A percentile compares a stretch with the other conserved stretches of the same genome.
Conservation (phyloP, 2,113 vertebrate genomes). For the Crotophaga sulcirostris region DNA sequence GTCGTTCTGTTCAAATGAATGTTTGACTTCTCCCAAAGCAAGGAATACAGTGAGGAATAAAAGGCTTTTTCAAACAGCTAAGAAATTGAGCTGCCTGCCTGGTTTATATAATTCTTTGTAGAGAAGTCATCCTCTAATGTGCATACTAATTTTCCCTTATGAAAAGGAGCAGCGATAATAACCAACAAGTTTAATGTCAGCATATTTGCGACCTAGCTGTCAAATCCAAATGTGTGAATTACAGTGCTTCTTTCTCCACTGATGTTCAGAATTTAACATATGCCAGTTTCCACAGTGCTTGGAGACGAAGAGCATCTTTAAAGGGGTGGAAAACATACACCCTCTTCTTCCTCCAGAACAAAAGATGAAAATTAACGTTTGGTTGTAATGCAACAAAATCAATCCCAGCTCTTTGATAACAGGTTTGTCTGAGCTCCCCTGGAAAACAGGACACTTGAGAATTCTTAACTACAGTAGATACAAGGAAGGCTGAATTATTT, state of each 20-base stretch:
- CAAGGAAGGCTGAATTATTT: neutral
- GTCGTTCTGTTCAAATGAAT: neutral
- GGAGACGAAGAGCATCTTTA: conserved; percentile 18
- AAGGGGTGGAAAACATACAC: neutral
- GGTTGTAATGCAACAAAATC: conserved; percentile 8
- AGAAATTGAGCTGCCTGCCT: neutral
- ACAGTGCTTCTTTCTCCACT: conserved; percentile 6
- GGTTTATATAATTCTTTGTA: conserved; percentile 1
- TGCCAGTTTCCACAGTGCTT: neutral
- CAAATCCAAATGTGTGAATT: conserved; percentile 56
- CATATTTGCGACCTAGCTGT: conserved; percentile 32
- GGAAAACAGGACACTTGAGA: neutral
- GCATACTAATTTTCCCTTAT: conserved; percentile 49
- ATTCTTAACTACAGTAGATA: neutral
- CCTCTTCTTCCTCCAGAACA: neutral
- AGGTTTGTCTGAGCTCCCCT: neutral
- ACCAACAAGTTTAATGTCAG: conserved; percentile 45
- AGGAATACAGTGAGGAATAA: neutral
- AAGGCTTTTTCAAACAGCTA: neutral
- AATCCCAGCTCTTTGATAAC: conserved; percentile 15
- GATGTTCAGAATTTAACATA: conserved; percentile 52
- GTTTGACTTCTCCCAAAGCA: neutral
- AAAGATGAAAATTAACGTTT: conserved; percentile 25
- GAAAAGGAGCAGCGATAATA: conserved; percentile 59
- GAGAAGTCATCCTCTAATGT: conserved; percentile 16